These are phyloP conservation scores for Smutsia gigantea DNA, from an alignment of 2,797 vertebrate genomes.

Conservation along the genomic window DNA sequence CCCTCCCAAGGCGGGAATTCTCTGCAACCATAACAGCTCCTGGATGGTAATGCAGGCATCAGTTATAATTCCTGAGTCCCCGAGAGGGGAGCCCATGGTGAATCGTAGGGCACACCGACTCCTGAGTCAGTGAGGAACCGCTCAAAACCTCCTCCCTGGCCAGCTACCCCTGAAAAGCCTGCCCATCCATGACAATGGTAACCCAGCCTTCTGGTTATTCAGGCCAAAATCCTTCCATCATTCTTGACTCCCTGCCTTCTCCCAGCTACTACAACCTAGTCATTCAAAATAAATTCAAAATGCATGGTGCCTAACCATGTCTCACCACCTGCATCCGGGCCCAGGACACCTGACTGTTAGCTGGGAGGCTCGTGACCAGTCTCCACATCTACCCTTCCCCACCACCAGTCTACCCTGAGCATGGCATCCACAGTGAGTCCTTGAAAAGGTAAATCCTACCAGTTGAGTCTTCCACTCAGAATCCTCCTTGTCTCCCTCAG, in stretches of 20 bases:
- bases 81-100: background rate
- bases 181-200: background rate
- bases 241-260: background rate
- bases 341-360: background rate
- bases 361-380: accelerated
- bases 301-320: background rate
- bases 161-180: accelerated
- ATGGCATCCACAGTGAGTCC: background rate
- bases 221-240: background rate
- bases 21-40: background rate
- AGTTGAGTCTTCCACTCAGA: background rate
- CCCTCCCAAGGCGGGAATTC: background rate
- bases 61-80: background rate
- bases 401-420: background rate
- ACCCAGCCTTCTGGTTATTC: background rate
- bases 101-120: background rate
- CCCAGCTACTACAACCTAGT: background rate
- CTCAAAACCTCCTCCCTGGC: background rate
- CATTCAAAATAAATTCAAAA: background rate
- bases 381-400: background rate
- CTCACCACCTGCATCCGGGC: background rate
- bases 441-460: background rate
- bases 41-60: background rate
- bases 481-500: background rate
- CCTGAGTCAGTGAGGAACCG: background rate